Evolutionary conservation across 2,113 vertebrate species (phyloP).

Genomic region (Urocynchramus pylzowi): DNA sequence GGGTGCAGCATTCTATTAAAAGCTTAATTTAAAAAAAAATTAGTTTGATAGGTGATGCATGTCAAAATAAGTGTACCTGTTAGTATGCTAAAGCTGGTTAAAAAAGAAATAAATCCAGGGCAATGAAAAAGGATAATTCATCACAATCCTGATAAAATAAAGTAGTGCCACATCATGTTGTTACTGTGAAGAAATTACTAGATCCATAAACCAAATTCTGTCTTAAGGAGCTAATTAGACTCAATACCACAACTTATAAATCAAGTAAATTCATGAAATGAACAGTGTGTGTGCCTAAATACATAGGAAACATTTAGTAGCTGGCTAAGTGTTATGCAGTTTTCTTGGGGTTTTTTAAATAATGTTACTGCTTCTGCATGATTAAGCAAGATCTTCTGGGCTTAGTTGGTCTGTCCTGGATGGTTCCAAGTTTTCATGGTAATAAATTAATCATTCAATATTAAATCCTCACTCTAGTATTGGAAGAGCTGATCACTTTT

Average conservation of each 20-base stretch:
- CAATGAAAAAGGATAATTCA: neutral
- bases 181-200: neutral
- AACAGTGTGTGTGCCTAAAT: neutral
- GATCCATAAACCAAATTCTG: neutral
- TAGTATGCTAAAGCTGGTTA: neutral
- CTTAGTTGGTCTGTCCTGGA: neutral
- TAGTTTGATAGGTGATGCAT: neutral
- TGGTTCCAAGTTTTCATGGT: neutral
- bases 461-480: neutral
- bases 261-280: neutral
- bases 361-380: neutral
- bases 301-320: neutral
- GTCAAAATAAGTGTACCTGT: neutral
- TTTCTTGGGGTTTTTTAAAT: neutral
- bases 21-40: neutral
- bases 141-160: neutral
- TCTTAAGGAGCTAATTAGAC: neutral
- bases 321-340: neutral
- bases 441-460: neutral
- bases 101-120: neutral
- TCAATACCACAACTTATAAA: neutral
- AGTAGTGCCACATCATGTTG: neutral
- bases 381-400: neutral
- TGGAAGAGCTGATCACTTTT: neutral
- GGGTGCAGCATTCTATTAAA: neutral